Conservation (phyloP, 1,140 invertebrate genomes). For the Cheumatopsyche charites region DNA sequence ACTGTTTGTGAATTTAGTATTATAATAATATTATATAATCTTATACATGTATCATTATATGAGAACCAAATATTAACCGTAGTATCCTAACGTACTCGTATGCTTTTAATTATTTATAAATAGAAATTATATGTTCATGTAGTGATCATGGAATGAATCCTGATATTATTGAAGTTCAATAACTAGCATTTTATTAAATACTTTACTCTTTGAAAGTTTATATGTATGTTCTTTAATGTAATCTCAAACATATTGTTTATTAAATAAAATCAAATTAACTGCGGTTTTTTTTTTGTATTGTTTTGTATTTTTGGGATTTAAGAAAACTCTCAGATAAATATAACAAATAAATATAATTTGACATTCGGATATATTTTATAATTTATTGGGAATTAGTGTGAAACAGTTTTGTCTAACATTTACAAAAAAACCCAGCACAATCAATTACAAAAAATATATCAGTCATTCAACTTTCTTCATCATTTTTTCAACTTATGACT, state of each 20-base stretch:
- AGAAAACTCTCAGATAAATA: neutral
- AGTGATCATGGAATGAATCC: no score
- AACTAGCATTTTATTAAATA: no score
- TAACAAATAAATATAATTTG: neutral
- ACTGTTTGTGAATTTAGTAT: neutral
- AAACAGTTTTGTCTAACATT: neutral
- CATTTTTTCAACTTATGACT: slow-evolving; percentile 3
- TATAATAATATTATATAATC: neutral
- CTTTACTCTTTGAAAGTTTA: no score
- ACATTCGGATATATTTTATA: no score
- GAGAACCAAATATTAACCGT: neutral
- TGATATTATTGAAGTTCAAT: no score
- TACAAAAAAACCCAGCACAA: neutral
- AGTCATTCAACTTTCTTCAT: slow-evolving; percentile 4
- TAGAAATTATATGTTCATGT: no score
- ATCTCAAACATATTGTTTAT: neutral
- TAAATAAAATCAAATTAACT: neutral
- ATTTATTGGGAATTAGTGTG: neutral
- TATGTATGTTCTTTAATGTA: neutral
- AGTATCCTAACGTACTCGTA: neutral
- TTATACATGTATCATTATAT: neutral
- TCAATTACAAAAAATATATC: slow-evolving; percentile 4
- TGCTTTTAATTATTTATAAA: neutral
- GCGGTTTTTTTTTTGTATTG: neutral
- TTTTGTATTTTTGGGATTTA: neutral